Percentiles rank a stretch among this genome's conserved stretches.
Conservation (phyloP, 2,113 vertebrate species). For the Corythornis cristatus region DNA sequence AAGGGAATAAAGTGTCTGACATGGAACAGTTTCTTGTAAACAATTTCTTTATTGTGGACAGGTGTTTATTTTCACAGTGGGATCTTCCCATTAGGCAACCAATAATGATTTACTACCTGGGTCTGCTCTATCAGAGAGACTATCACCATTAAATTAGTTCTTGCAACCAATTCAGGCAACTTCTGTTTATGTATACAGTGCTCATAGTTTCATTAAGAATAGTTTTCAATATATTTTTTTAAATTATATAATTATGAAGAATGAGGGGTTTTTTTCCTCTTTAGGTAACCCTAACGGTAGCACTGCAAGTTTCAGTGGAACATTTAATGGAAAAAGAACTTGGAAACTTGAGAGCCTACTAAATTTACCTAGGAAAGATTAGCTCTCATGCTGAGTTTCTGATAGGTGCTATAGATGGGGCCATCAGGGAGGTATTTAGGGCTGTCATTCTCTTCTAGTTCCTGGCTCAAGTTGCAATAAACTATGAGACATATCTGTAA, state of each 20-base stretch:
- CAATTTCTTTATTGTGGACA: constrained; percentile 33
- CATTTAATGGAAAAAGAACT: neutral
- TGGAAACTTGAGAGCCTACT: neutral
- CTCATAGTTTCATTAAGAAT: neutral
- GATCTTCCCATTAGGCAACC: constrained; percentile 26
- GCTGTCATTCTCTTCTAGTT: neutral
- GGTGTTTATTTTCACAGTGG: constrained; percentile 63
- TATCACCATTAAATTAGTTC: constrained; percentile 8
- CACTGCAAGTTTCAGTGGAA: neutral
- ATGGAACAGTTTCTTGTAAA: constrained; percentile 40
- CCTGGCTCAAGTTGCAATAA: neutral
- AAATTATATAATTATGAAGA: neutral
- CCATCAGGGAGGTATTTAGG: neutral
- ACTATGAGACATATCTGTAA: neutral
- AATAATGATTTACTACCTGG: constrained; percentile 42
- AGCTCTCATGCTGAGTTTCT: neutral
- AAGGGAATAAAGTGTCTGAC: neutral
- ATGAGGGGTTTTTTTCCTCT: neutral
- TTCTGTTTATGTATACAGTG: neutral
- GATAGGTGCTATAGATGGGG: neutral
- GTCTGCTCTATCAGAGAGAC: constrained; percentile 11
- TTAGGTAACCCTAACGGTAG: neutral
- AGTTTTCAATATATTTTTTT: neutral
- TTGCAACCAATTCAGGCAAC: neutral
- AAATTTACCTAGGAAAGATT: neutral